A percentile compares a stretch with the other conserved stretches of the same genome.
Evolutionary conservation across 2,888 invertebrate species (phyloP).

Genomic region (Drosophila meridiana): DNA sequence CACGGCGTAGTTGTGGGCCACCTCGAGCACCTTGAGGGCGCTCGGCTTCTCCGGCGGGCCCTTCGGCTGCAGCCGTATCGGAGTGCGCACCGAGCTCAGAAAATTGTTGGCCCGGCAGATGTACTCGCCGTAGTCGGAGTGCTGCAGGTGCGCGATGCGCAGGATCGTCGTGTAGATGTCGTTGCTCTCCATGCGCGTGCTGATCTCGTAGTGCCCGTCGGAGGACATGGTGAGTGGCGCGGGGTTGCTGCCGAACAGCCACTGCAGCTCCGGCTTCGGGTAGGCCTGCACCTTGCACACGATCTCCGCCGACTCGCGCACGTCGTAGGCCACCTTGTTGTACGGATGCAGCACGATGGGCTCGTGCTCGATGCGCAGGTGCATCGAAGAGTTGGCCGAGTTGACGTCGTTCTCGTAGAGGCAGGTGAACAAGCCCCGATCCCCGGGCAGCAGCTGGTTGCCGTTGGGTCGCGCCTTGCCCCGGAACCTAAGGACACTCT

Average conservation of each 20-base stretch:
- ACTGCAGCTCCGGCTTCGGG: conserved; percentile 96
- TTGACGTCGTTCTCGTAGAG: conserved; percentile 95
- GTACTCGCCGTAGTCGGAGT: conserved; percentile 95
- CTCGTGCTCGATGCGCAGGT: conserved; percentile 95
- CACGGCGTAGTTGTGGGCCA: conserved; percentile 92
- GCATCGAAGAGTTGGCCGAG: conserved; percentile 94
- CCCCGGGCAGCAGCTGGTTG: conserved; percentile 92
- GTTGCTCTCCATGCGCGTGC: conserved; percentile 91
- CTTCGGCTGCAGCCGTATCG: conserved; percentile 93
- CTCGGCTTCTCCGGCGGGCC: conserved; percentile 94
- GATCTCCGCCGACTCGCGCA: conserved; percentile 93
- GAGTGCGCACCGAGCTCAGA: conserved; percentile 91
- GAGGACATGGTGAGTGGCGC: conserved; percentile 91
- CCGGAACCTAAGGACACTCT: conserved; percentile 92
- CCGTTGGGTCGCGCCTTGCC: conserved; percentile 92
- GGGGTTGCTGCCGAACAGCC: conserved; percentile 92
- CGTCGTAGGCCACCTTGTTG: conserved; percentile 94
- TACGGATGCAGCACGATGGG: conserved; percentile 94
- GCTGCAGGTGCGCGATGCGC: conserved; percentile 89
- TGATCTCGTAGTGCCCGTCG: conserved; percentile 94
- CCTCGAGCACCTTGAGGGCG: conserved; percentile 89
- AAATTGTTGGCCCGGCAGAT: conserved; percentile 94
- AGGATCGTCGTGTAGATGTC: conserved; percentile 94
- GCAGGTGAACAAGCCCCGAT: conserved; percentile 94
- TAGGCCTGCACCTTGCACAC: conserved; percentile 95